Evolutionary conservation across 2,113 vertebrate species (phyloP).

Genomic region (Struthio camelus): DNA sequence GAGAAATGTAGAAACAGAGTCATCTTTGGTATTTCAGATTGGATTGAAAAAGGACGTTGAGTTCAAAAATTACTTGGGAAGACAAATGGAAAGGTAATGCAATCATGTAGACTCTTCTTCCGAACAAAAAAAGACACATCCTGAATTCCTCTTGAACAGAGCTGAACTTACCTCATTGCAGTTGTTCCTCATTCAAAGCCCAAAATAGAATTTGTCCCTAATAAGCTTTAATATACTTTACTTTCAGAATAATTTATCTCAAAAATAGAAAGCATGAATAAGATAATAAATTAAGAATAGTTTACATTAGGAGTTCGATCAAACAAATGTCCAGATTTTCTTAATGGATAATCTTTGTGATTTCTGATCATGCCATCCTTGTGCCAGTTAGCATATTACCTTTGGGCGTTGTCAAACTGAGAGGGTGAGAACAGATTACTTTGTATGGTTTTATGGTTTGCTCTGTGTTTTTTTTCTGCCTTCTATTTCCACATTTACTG

Average conservation of each 20-base stretch:
- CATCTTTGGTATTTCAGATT: background rate
- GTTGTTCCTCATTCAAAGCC: background rate
- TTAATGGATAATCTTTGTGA: background rate
- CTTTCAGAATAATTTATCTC: background rate
- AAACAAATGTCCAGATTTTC: background rate
- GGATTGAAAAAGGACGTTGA: background rate
- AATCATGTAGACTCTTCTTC: background rate
- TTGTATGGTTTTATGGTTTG: background rate
- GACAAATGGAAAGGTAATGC: background rate
- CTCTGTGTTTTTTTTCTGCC: background rate
- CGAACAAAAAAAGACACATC: background rate
- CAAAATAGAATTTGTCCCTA: background rate
- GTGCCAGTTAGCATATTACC: background rate
- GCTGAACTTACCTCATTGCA: background rate
- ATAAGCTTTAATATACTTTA: background rate
- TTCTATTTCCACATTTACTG: background rate
- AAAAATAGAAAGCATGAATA: background rate
- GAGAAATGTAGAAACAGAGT: background rate
- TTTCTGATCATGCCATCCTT: background rate
- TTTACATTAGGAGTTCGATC: background rate
- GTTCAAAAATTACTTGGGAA: background rate
- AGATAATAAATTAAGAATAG: background rate
- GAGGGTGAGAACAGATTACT: background rate
- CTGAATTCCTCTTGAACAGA: background rate
- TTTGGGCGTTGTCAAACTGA: background rate